Conservation (phyloP, 37 sponge, comb jelly and placozoan genomes). For the Ephydatia muelleri region DNA sequence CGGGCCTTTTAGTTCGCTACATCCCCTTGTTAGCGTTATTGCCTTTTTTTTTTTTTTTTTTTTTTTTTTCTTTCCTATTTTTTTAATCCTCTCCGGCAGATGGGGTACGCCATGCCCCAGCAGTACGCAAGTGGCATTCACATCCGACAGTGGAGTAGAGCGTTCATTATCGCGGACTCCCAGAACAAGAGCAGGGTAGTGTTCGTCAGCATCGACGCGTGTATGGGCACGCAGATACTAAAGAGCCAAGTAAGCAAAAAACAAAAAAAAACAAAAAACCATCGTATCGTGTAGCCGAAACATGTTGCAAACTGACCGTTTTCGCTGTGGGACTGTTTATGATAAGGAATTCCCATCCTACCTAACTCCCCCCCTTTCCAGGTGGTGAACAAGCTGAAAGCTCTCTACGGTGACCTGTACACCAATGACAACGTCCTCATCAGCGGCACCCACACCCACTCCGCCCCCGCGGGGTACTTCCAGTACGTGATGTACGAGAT, state of each 20-base stretch:
- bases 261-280: not conserved
- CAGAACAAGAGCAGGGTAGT: constrained; percentile 30
- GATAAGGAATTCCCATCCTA: not conserved
- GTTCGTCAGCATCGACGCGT: constrained; percentile 67
- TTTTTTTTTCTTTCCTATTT: no score
- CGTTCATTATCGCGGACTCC: constrained; percentile 63
- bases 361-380: not conserved
- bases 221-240: constrained; percentile 67
- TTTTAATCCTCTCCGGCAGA: constrained; percentile 18
- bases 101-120: constrained; percentile 69
- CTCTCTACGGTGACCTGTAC: constrained; percentile 55
- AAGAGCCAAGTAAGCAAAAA: constrained; percentile 54
- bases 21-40: no score
- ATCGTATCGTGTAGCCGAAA: no score
- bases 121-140: constrained; percentile 65
- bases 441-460: constrained; percentile 83
- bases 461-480: constrained; percentile 78
- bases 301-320: not conserved
- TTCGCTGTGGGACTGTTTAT: not conserved
- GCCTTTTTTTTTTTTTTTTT: no score
- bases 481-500: constrained; percentile 70
- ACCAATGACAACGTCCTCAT: constrained; percentile 75
- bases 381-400: constrained; percentile 64
- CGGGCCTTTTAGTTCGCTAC: not conserved
- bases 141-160: constrained; percentile 64